Base-by-base conservation (phyloP, 2,113 vertebrate species). In the Gallinago undulata region DNA sequence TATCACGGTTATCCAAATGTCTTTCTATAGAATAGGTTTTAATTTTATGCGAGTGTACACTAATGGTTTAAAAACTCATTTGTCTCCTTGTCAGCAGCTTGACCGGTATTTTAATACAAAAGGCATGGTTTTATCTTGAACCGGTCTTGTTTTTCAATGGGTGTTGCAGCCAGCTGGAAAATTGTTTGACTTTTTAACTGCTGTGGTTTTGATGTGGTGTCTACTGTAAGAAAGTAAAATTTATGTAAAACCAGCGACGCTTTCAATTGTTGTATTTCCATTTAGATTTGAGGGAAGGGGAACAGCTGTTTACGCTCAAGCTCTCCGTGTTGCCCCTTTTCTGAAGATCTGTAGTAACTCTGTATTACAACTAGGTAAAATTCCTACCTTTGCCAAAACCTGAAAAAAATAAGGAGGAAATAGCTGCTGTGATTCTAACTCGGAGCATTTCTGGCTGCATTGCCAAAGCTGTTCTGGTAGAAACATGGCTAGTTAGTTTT, bases 51-150 rank as follows among this genome's bases (percentile, higher is more conserved):
- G 6, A 83, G 33, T 7, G 3, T 79, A 47, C 57, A 13, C 77
- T 92, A 87, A 93, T 88, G 87, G 73, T 77, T 95, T 95, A 95
- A 95, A 93, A 88, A 64, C 69, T 94, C 77, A 87, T 95, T 94
- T 96, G 22, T 91, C 84, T 89, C 55, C 76, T 93, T 93, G 89
- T 93, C 96, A 77, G 80, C 63, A 86, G 78, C 84, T 94, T 96
- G 92, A 93, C 93, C 56, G 9, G 73, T 78, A 66, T 95, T 95
- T 89, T 94, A 93, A 72, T 89, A 74, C 47, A 62, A 69, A 72
- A 84, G 57, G 84, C 7, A 2, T 31, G 47, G 62, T 50, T 86
- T 93, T 73, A 50, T 94, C 75, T 93, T 63, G 47, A 83, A 69
- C 82, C 2, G 17, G 83, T 72, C 86, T 75, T 90, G 43, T 79